Conservation (phyloP, 2,113 vertebrate genomes). For the Phoenicopterus ruber region DNA sequence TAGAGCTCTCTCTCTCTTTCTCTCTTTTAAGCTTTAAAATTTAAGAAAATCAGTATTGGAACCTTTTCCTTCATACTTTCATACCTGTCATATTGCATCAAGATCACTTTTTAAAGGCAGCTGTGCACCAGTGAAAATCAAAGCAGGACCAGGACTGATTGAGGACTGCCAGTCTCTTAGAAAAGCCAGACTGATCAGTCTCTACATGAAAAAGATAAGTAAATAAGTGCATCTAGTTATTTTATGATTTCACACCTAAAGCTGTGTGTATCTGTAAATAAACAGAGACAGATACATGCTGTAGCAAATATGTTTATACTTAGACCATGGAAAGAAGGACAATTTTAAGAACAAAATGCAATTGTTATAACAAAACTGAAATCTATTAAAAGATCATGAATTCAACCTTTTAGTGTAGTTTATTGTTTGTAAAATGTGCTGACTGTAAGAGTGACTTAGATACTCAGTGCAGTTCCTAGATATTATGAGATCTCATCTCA, state of each 20-base stretch:
- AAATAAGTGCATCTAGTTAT: neutral
- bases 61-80: neutral
- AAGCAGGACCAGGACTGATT: neutral
- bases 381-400: neutral
- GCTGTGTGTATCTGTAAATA: neutral
- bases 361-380: neutral
- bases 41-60: constrained; percentile 16
- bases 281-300: neutral
- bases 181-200: neutral
- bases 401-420: neutral
- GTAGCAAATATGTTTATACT: neutral
- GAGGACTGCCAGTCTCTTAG: neutral
- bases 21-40: neutral
- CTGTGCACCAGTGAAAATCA: neutral
- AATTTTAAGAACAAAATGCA: neutral
- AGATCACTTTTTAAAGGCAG: neutral
- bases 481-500: neutral
- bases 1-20: neutral
- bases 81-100: constrained; percentile 33
- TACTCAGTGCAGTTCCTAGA: neutral
- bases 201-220: neutral
- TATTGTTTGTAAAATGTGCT: neutral
- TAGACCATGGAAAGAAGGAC: neutral
- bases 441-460: neutral
- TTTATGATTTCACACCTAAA: neutral